Evolutionary conservation across 2,113 vertebrate genomes (phyloP).

Genomic region (Abramis brama): DNA sequence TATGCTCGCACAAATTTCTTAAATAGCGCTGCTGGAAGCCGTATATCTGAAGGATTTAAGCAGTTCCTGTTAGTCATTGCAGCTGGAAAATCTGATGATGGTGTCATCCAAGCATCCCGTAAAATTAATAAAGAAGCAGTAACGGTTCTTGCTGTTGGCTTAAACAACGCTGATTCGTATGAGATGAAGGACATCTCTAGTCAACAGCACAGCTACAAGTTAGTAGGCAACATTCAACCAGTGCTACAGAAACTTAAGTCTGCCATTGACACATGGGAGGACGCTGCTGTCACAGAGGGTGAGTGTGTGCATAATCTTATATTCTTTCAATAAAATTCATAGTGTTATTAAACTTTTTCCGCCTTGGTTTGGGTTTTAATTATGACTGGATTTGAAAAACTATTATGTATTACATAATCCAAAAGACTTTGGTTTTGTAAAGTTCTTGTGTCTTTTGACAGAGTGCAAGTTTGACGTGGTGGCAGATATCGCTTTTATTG

Average conservation of each 20-base stretch:
- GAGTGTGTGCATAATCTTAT: background rate
- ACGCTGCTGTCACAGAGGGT: background rate
- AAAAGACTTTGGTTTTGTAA: background rate
- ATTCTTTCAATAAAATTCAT: background rate
- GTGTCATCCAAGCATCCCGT: constrained; percentile 58
- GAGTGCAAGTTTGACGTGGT: constrained; percentile 74
- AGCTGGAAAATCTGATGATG: constrained; percentile 75
- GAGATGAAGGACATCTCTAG: constrained; percentile 66
- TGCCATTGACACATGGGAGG: constrained; percentile 61
- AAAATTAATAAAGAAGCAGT: constrained; percentile 71
- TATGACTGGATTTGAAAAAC: background rate
- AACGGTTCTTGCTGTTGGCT: constrained; percentile 69
- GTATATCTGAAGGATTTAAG: constrained; percentile 67
- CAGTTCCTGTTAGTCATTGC: constrained; percentile 79
- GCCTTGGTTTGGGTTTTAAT: background rate
- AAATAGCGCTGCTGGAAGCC: constrained; percentile 68
- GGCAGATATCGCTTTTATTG: constrained; percentile 82
- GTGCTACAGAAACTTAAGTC: constrained; percentile 51
- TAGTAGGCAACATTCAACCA: constrained; percentile 3
- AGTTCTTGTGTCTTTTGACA: constrained; percentile 58
- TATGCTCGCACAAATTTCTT: constrained; percentile 72
- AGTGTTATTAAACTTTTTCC: background rate
- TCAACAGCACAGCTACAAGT: constrained; percentile 44
- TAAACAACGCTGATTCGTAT: constrained; percentile 53
- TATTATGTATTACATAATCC: background rate